Percentiles rank a stretch among this genome's conserved stretches.
Evolutionary conservation across 2,113 vertebrate species (phyloP).

Genomic region (Stegostoma tigrinum): DNA sequence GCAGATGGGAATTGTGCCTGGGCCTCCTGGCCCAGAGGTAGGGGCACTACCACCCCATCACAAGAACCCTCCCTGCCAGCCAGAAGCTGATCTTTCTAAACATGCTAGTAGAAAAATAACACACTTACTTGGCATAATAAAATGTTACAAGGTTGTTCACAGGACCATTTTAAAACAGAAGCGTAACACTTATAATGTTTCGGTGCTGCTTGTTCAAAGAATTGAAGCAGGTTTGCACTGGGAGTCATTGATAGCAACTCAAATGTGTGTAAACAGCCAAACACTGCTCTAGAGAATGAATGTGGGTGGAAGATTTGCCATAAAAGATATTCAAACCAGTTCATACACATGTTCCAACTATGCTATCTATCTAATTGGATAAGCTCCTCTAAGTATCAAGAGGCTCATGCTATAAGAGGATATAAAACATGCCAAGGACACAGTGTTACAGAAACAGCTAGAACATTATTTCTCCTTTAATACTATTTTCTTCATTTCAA

Average conservation of each 20-base stretch:
- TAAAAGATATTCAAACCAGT: background rate
- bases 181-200: background rate
- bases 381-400: background rate
- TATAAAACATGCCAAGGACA: slow-evolving; percentile 19
- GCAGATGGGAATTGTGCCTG: no score
- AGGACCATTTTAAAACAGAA: background rate
- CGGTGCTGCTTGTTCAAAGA: background rate
- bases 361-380: background rate
- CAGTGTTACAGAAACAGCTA: background rate
- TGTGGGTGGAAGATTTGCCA: background rate
- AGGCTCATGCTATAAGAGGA: background rate
- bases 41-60: background rate
- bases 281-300: background rate
- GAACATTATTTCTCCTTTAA: background rate
- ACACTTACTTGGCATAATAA: no score
- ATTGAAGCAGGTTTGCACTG: no score
- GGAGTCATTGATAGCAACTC: background rate
- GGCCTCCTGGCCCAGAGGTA: no score
- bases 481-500: background rate
- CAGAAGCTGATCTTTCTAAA: background rate
- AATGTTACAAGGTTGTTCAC: no score
- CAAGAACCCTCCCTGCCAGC: background rate
- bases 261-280: background rate
- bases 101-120: no score
- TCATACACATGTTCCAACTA: no score